These are phyloP conservation scores for Hemitrygon akajei DNA, from an alignment of 2,797 vertebrate genomes.

Conservation along the genomic window DNA sequence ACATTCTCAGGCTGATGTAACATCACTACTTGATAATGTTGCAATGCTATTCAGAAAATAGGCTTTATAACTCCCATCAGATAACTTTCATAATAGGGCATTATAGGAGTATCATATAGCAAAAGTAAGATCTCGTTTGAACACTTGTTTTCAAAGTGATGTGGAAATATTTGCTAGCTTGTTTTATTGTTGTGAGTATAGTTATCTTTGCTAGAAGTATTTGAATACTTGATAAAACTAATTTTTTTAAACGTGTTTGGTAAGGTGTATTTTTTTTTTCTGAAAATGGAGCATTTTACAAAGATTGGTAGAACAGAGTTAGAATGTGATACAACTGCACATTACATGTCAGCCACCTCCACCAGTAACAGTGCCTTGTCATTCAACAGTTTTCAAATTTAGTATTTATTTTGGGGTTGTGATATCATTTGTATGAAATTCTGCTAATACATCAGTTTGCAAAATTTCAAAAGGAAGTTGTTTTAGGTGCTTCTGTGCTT, in stretches of 20 bases:
- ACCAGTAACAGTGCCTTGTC: slow-evolving; percentile 36
- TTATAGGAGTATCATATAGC: background rate
- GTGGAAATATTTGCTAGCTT: slow-evolving; percentile 20
- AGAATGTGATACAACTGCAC: background rate
- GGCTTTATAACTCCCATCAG: background rate
- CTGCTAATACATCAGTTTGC: background rate
- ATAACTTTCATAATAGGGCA: background rate
- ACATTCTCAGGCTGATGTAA: slow-evolving; percentile 18
- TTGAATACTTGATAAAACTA: slow-evolving; percentile 4
- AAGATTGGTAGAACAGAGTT: background rate
- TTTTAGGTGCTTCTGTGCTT: background rate
- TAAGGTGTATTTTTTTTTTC: slow-evolving; percentile 17
- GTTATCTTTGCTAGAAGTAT: background rate
- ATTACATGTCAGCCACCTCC: slow-evolving; percentile 10
- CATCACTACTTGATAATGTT: background rate
- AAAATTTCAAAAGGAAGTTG: background rate
- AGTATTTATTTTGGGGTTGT: background rate
- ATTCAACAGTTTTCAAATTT: background rate
- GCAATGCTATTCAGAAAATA: background rate
- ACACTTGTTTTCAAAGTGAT: background rate
- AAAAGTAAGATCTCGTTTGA: background rate
- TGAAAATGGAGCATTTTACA: slow-evolving; percentile 27
- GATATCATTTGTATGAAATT: background rate
- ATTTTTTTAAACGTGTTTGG: background rate
- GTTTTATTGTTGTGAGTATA: background rate